A percentile compares a stretch with the other conserved stretches of the same genome.
These are phyloP conservation scores for Colletes gigas DNA, from an alignment of 1,140 invertebrate genomes.

Conservation along the genomic window DNA sequence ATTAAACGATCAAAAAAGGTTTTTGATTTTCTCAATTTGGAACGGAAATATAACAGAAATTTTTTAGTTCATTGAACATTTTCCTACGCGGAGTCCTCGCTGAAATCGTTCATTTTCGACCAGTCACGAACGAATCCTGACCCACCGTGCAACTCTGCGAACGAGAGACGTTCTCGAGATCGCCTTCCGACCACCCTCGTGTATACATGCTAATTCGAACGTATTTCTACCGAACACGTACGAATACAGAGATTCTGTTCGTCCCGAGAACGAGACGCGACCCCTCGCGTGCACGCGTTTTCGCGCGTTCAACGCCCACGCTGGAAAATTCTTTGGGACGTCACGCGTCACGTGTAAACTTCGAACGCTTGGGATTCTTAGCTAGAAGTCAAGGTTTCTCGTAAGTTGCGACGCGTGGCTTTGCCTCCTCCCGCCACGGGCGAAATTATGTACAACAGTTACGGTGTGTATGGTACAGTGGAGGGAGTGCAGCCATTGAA, in stretches of 20 bases:
- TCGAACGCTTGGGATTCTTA: constrained; percentile 57
- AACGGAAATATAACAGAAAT: too few species aligned
- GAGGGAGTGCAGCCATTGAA: neutral
- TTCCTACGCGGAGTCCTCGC: too few species aligned
- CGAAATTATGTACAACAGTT: constrained; percentile 48
- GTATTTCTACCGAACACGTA: constrained; percentile 25
- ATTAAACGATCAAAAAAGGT: too few species aligned
- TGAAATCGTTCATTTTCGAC: too few species aligned
- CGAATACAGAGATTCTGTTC: constrained; percentile 14
- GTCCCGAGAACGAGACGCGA: constrained; percentile 2
- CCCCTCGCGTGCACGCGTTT: neutral
- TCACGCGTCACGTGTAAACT: constrained; percentile 49
- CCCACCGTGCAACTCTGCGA: neutral
- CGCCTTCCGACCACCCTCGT: constrained; percentile 23
- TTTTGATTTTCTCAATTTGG: too few species aligned
- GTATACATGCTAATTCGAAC: constrained; percentile 35
- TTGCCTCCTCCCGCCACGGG: constrained; percentile 2
- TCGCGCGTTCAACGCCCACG: neutral
- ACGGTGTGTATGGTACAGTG: constrained; percentile 19
- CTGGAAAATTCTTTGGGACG: constrained; percentile 29
- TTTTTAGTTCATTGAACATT: too few species aligned
- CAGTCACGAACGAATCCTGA: too few species aligned
- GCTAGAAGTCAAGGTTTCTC: constrained; percentile 21
- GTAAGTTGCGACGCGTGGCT: constrained; percentile 31
- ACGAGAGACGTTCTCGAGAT: neutral